Evolutionary conservation across 2,888 invertebrate species (phyloP), one percentile per base, ranked within the genome.

Genomic region (Eupelmus urozonus): DNA sequence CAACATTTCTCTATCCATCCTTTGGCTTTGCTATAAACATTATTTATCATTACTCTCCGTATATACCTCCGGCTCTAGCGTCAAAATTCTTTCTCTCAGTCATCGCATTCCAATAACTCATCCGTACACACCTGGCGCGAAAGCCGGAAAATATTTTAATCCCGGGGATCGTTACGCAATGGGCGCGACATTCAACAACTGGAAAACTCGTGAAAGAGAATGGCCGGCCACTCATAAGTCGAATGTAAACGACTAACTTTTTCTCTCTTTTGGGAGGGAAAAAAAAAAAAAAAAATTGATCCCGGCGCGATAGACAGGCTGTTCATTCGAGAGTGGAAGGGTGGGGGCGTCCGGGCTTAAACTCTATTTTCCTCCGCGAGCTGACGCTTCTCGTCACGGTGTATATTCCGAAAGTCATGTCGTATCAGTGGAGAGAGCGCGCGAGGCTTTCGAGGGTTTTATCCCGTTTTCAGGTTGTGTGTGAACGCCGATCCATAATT

Each of bases 201-300:
- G 51, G 53, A 73, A 69, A 49, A 34, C 27, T 60, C 51, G 67
- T 75, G 75, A 75, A 75, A 75, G 75, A 75, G 75, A 75, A 75
- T 67, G 67, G 60, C n/a, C 25, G 23, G n/a, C 60, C 51, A 75
- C 67, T 75, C 67, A 66, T 75, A 75, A 75, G 67, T 75, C 67
- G 53, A 40, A 18, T 62, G 67, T 62, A 75, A 75, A 67, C 67
- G 67, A 75, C 66, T 34, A 29, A 3, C 42, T 34, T 23, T 25
- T n/a, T 59, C 60, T 55, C 20, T 51, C 5, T 27, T 20, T 11
- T 65, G 51, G 3, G n/a, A n/a, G n/a, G n/a, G n/a, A n/a, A n/a
- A n/a, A n/a, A n/a, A n/a, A n/a, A 53, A 49, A 63, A 65, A 67
- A 67, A 75, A 69, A 69, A 69, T 63, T 53, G 62, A 76, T 63